phyloP scores from a whole-genome alignment of 2,888 invertebrate species.

The Rhopalosiphum nymphaeae region DNA sequence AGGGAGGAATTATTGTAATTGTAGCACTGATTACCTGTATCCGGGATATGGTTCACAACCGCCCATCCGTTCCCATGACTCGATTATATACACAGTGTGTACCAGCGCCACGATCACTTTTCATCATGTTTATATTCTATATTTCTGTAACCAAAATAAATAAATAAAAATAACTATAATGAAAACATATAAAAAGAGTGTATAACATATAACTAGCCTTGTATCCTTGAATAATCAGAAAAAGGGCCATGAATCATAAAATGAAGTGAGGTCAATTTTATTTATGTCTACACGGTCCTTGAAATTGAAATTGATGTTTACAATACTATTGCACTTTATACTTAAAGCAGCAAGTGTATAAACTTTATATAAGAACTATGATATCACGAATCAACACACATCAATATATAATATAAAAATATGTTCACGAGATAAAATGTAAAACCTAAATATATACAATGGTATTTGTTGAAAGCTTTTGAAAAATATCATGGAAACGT shows the following conservation, averaged over 20 bases:
- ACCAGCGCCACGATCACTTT: neutral
- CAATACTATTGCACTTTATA: neutral
- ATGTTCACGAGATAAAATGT: neutral
- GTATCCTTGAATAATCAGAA: neutral
- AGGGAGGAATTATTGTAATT: slow-evolving; percentile 38
- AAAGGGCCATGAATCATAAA: slow-evolving; percentile 36
- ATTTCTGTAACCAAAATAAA: neutral
- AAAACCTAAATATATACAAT: neutral
- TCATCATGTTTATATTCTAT: neutral
- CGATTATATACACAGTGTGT: neutral
- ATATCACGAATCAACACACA: neutral
- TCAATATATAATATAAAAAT: neutral
- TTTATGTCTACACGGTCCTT: neutral
- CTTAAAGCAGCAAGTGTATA: neutral
- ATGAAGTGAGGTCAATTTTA: slow-evolving; percentile 2
- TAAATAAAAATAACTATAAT: slow-evolving; percentile 26
- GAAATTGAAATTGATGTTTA: neutral
- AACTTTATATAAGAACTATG: neutral
- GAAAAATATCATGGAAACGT: neutral
- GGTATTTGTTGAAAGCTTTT: neutral
- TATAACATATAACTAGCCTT: neutral
- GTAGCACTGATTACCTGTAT: slow-evolving; percentile 63
- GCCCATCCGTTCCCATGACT: slow-evolving; percentile 62
- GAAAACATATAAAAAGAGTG: slow-evolving; percentile 14
- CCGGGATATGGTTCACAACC: slow-evolving; percentile 60